Conservation (phyloP, 2,797 vertebrate genomes). For the Odontamblyopus lacepedii region DNA sequence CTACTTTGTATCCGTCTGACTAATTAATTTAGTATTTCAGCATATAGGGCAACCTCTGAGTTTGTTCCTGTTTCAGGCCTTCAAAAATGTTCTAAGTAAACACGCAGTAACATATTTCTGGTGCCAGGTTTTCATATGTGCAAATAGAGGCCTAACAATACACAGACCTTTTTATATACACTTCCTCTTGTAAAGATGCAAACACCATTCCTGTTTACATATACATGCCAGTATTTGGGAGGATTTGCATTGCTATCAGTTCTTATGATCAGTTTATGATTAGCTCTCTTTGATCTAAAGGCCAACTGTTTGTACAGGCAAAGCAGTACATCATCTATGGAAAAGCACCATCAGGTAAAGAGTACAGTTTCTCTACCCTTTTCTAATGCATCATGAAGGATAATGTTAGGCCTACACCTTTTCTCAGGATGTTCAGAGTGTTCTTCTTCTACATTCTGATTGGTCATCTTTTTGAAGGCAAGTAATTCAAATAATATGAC, state of each 20-base stretch:
- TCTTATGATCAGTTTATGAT: slow-evolving; percentile 46
- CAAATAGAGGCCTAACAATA: background rate
- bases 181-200: slow-evolving; percentile 10
- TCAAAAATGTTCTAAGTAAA: background rate
- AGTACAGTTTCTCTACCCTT: slow-evolving; percentile 2
- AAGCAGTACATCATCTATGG: slow-evolving; percentile 31
- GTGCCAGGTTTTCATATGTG: background rate
- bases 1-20: no score
- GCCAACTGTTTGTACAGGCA: slow-evolving; percentile 28
- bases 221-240: slow-evolving; percentile 23
- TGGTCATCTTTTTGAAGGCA: slow-evolving; percentile 38
- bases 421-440: slow-evolving; percentile 27
- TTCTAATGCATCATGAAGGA: background rate
- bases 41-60: no score
- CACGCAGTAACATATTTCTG: background rate
- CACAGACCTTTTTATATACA: background rate
- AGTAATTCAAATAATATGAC: slow-evolving; percentile 7
- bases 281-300: background rate
- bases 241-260: slow-evolving; percentile 67
- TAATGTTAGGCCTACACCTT: slow-evolving; percentile 1
- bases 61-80: no score
- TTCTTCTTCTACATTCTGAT: slow-evolving; percentile 21
- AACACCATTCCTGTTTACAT: slow-evolving; percentile 29
- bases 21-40: no score
- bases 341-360: slow-evolving; percentile 36